Evolutionary conservation across 2,888 invertebrate species (phyloP).

Genomic region (Loripinus fragilis): DNA sequence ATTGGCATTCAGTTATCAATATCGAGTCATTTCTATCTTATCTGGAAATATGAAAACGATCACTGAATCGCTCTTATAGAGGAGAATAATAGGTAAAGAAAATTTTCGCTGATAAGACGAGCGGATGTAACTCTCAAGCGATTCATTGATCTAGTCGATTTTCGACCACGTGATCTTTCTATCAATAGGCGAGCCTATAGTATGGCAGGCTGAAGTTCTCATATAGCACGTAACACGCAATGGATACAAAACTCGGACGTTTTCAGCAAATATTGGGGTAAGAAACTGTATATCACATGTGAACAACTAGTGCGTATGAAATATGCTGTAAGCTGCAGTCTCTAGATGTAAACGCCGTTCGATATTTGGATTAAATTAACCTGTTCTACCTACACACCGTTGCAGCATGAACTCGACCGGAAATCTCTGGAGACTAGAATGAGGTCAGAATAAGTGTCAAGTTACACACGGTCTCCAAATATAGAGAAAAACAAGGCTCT

Average conservation of each 20-base stretch:
- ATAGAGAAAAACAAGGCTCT: constrained; percentile 33
- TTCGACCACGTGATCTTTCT: constrained; percentile 48
- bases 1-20: too few relatives aligned
- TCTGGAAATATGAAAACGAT: too few relatives aligned
- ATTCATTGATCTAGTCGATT: constrained; percentile 60
- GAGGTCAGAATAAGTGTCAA: constrained; percentile 61
- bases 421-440: constrained; percentile 57
- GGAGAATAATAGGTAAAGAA: not conserved
- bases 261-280: not conserved
- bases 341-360: too few relatives aligned
- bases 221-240: constrained; percentile 6
- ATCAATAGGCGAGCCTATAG: constrained; percentile 24
- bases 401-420: constrained; percentile 51
- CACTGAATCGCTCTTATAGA: too few relatives aligned
- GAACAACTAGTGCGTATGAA: too few relatives aligned
- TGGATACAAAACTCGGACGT: not conserved
- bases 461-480: constrained; percentile 62
- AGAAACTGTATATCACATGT: not conserved
- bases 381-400: constrained; percentile 27
- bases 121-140: constrained; percentile 52
- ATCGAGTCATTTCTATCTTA: too few relatives aligned
- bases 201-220: constrained; percentile 35
- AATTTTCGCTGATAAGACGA: constrained; percentile 19
- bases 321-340: too few relatives aligned
- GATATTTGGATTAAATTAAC: constrained; percentile 4